Evolutionary conservation across 2,113 vertebrate species (phyloP).

Genomic region (Sprattus sprattus): DNA sequence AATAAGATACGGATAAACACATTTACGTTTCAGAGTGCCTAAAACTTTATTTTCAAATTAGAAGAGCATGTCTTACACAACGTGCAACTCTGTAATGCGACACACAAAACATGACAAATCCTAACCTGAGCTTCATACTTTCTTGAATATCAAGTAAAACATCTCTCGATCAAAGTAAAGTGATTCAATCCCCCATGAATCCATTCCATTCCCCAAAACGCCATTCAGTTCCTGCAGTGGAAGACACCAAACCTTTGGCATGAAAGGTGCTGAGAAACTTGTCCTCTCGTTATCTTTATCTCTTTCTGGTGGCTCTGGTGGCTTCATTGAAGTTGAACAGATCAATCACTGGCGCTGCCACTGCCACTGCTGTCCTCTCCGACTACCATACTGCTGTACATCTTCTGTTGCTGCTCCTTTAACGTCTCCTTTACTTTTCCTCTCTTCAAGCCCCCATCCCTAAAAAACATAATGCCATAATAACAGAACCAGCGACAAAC

Average conservation of each 20-base stretch:
- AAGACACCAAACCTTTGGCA: neutral
- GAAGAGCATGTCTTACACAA: too few relatives aligned
- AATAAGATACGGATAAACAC: neutral
- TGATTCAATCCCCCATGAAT: neutral
- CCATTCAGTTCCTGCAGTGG: neutral
- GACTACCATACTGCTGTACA: constrained; percentile 92
- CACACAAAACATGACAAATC: neutral
- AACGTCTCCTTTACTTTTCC: constrained; percentile 89
- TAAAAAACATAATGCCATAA: constrained; percentile 53
- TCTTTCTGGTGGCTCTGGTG: neutral
- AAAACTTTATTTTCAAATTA: neutral
- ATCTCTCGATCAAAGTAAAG: neutral
- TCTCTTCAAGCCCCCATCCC: constrained; percentile 95
- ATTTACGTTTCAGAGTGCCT: neutral
- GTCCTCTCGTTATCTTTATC: neutral
- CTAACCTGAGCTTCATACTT: neutral
- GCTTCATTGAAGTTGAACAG: too few relatives aligned
- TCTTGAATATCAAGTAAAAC: constrained; percentile 16
- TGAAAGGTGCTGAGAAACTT: neutral
- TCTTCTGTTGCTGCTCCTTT: constrained; percentile 90
- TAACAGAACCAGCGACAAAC: neutral
- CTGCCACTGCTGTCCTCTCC: constrained; percentile 77
- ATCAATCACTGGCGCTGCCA: constrained; percentile 54
- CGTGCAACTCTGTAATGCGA: neutral
- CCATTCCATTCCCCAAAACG: neutral